Conservation (phyloP, 2,113 vertebrate genomes). For the Anolis carolinensis region DNA sequence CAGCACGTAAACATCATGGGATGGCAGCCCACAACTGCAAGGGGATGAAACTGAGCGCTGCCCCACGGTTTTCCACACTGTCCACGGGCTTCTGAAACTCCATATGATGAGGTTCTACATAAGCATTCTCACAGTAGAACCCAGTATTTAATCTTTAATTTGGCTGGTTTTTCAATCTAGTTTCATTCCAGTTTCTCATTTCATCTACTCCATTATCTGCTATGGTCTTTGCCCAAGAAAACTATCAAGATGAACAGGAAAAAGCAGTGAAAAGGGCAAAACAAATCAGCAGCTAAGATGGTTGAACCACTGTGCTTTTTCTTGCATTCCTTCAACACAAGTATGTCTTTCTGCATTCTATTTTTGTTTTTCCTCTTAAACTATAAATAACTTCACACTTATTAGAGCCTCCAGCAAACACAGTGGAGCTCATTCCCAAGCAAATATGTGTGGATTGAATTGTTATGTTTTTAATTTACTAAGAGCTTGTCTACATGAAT, state of each 20-base stretch:
- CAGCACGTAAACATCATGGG: too few relatives aligned
- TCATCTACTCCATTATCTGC: constrained; percentile 50
- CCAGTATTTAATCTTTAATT: constrained; percentile 46
- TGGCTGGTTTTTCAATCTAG: constrained; percentile 55
- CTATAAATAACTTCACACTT: background rate
- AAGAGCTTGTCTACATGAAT: too few relatives aligned
- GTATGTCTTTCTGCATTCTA: background rate
- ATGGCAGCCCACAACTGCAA: too few relatives aligned
- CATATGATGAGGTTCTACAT: background rate
- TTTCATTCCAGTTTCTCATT: constrained; percentile 36
- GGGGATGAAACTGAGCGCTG: too few relatives aligned
- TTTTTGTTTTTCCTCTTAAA: background rate
- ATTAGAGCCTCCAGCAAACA: background rate
- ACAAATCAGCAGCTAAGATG: background rate
- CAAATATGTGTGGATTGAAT: background rate
- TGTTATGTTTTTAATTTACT: constrained; percentile 7
- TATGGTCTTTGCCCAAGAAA: constrained; percentile 32
- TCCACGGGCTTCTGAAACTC: too few relatives aligned
- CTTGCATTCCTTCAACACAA: background rate
- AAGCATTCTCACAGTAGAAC: constrained; percentile 48
- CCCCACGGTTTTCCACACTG: too few relatives aligned
- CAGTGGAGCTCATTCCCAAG: background rate
- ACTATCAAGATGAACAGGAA: constrained; percentile 40
- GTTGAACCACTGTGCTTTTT: background rate
- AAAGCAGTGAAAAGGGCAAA: constrained; percentile 53